Percentiles rank a stretch among this genome's conserved stretches.
Evolutionary conservation across 1,140 invertebrate species (phyloP).

Genomic region (Aphelenchoides fujianensis): DNA sequence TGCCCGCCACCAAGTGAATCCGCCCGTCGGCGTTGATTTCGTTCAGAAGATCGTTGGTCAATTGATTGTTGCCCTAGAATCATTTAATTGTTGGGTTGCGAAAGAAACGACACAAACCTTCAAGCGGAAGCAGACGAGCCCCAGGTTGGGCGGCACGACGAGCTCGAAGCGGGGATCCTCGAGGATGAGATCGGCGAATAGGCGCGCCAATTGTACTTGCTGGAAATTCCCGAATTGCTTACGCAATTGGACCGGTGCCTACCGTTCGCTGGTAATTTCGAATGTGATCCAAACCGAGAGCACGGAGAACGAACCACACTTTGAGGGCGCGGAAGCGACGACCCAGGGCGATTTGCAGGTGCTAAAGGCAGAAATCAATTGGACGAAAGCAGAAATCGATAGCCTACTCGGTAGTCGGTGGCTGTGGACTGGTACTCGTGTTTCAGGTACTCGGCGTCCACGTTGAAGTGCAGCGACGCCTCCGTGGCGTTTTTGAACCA

Average conservation of each 20-base stretch:
- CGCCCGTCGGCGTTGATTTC: conserved; percentile 74
- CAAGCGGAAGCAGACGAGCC: conserved; percentile 81
- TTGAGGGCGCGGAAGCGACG: conserved; percentile 85
- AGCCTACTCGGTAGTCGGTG: conserved; percentile 67
- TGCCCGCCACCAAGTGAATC: conserved; percentile 79
- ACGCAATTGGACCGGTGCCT: conserved; percentile 34
- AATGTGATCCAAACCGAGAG: conserved; percentile 77
- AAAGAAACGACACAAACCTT: too few species aligned
- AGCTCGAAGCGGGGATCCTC: conserved; percentile 71
- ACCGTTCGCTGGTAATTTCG: conserved; percentile 75
- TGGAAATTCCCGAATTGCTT: conserved; percentile 31
- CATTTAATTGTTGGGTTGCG: too few species aligned
- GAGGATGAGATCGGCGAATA: conserved; percentile 60
- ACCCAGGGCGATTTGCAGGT: conserved; percentile 85
- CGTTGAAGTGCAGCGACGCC: conserved; percentile 78
- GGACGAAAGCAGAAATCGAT: conserved; percentile 2
- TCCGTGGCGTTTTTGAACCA: conserved; percentile 68
- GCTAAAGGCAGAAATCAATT: conserved; percentile 32
- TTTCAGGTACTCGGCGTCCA: conserved; percentile 88
- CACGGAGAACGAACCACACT: conserved; percentile 84
- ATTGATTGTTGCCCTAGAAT: conserved; percentile 71
- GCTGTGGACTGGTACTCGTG: conserved; percentile 69
- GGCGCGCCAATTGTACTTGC: conserved; percentile 55
- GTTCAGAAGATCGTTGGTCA: conserved; percentile 74
- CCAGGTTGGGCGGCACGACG: conserved; percentile 72